phyloP scores from a whole-genome alignment of 2,797 vertebrate genomes.

The Babyrousa celebensis region DNA sequence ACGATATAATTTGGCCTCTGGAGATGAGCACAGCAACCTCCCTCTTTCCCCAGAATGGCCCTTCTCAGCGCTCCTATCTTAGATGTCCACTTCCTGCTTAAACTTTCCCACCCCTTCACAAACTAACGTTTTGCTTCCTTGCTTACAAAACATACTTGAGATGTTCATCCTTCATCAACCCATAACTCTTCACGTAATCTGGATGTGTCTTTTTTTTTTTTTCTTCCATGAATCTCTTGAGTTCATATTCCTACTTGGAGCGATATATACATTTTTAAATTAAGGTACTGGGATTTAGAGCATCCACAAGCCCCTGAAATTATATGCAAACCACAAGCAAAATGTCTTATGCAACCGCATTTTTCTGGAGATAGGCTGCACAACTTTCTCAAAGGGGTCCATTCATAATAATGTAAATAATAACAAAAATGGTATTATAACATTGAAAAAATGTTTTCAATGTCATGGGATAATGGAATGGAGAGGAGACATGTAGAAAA shows the following conservation, averaged over 20 bases:
- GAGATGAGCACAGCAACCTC: not conserved
- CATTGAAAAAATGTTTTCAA: slow-evolving; percentile 23
- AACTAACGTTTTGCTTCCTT: not conserved
- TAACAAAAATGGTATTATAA: slow-evolving; percentile 14
- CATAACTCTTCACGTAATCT: slow-evolving; percentile 34
- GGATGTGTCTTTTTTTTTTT: slow-evolving; percentile 1
- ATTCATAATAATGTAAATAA: slow-evolving; percentile 14
- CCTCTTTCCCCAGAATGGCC: not conserved
- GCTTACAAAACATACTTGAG: slow-evolving; percentile 42
- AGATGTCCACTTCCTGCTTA: not conserved
- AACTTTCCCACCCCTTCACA: not conserved
- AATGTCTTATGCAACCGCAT: not conserved
- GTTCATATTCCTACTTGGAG: not conserved
- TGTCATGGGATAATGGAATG: not conserved
- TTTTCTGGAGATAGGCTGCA: not conserved
- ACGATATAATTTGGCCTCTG: not conserved
- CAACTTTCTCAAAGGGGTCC: slow-evolving; percentile 13
- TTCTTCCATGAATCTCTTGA: not conserved
- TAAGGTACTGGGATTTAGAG: not conserved
- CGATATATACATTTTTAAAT: not conserved
- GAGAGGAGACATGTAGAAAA: not conserved
- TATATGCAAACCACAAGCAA: slow-evolving; percentile 41
- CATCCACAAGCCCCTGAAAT: not conserved
- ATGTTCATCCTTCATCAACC: not conserved
- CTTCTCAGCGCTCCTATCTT: not conserved